Base-by-base conservation (phyloP, 2,113 vertebrate genomes). In the Scopus umbretta region DNA sequence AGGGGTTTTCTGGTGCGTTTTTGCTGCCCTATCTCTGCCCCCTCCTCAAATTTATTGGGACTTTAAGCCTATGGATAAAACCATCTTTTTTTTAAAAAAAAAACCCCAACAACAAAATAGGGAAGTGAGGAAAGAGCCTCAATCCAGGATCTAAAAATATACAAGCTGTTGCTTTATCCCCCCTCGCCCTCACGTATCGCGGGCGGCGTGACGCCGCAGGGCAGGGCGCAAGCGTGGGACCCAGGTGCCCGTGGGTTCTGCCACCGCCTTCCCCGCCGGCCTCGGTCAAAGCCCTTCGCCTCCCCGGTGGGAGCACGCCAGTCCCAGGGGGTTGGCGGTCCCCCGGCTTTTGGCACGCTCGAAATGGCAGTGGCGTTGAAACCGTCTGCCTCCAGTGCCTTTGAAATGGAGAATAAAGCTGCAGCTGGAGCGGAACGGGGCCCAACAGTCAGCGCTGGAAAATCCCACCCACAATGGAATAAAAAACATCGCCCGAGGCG, bases 381-480 rank as follows among this genome's bases (percentile, higher is more conserved):
- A 72, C 79, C 43, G 88, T 87, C 96, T 96, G 96, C 96, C 95
- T 96, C 66, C 13, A 59, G 88, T 88, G 96, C 95, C 96, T 97
- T 97, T 97, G 96, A 97, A 97, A 97, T 97, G 95, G 94, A 96
- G 95, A 96, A 96, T 95, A 96, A 96, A 96, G 96, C 95, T 96
- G 95, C 95, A 97, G 96, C 94, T 97, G 95, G 96, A 96, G 95
- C 93, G 94, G 95, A 95, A 97, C 92, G 95, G 93, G 96, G 95
- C 96, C 96, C 94, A 96, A 95, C 95, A 92, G 95, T 89, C 93
- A 91, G 89, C 47, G 58, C 95, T 96, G 95, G 96, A 97, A 97
- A 97, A 96, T 96, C 96, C 96, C 96, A 97, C 96, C 96, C 95
- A 96, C 96, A 95, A 96, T 47, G 95, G 95, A 94, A 96, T 95